Evolutionary conservation across 1,140 invertebrate species (phyloP).

Genomic region (Armadillidium nasatum): DNA sequence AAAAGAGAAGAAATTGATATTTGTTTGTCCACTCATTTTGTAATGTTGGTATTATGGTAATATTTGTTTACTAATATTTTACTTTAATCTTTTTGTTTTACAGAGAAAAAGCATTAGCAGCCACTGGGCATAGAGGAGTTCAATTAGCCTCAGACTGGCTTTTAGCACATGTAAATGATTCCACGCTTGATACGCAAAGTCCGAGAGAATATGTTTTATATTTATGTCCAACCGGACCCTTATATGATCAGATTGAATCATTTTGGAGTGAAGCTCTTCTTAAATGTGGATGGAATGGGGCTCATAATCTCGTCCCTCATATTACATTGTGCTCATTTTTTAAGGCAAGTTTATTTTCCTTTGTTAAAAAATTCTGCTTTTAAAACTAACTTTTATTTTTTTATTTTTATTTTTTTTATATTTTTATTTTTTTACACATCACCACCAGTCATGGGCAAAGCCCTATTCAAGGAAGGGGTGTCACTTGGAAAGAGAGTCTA

Average conservation of each 20-base stretch:
- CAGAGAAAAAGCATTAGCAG: conserved; percentile 80
- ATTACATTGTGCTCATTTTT: conserved; percentile 84
- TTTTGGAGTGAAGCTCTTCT: conserved; percentile 75
- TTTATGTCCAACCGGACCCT: conserved; percentile 70
- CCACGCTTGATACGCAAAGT: conserved; percentile 64
- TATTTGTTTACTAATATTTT: not conserved
- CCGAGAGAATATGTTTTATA: conserved; percentile 81
- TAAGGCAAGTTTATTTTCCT: conserved; percentile 59
- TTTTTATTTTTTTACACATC: too few relatives aligned
- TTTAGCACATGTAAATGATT: conserved; percentile 78
- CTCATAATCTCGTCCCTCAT: conserved; percentile 81
- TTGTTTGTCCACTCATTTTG: not conserved
- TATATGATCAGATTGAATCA: conserved; percentile 63
- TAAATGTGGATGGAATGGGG: conserved; percentile 76
- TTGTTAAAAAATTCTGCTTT: too few relatives aligned
- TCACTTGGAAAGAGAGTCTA: too few relatives aligned
- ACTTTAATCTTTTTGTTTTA: too few relatives aligned
- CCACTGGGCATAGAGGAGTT: conserved; percentile 76
- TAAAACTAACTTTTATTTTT: too few relatives aligned
- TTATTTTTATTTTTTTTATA: too few relatives aligned
- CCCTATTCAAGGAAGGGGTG: too few relatives aligned
- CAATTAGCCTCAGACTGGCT: conserved; percentile 85
- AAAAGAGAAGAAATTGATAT: too few relatives aligned
- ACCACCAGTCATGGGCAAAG: too few relatives aligned
- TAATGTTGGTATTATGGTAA: not conserved